Evolutionary conservation across 2,888 invertebrate genomes (phyloP).

Genomic region (Tricholauxania praeusta): DNA sequence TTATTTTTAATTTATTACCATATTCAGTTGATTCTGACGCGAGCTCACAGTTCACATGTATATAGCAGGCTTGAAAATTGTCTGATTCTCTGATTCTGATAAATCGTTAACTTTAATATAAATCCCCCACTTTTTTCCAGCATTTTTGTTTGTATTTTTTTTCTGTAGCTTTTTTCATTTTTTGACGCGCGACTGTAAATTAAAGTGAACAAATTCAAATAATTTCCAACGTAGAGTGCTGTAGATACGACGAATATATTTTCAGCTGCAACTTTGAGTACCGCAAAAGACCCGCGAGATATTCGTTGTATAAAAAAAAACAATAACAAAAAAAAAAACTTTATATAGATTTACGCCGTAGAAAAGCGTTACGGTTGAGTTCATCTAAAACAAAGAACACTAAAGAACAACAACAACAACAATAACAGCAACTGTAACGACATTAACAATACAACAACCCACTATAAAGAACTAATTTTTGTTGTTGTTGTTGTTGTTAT

Average conservation of each 20-base stretch:
- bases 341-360: slow-evolving; percentile 63
- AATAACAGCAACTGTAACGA: slow-evolving; percentile 37
- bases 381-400: slow-evolving; percentile 66
- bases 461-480: slow-evolving; percentile 8
- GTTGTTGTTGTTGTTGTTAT: background rate
- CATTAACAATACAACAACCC: slow-evolving; percentile 22
- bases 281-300: slow-evolving; percentile 16
- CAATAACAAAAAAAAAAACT: slow-evolving; percentile 23
- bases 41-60: slow-evolving; percentile 43
- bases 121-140: slow-evolving; percentile 34
- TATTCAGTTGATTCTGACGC: slow-evolving; percentile 59
- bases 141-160: slow-evolving; percentile 8
- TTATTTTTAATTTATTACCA: slow-evolving; percentile 60
- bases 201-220: slow-evolving; percentile 43
- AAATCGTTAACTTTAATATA: slow-evolving; percentile 36
- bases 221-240: slow-evolving; percentile 4
- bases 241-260: slow-evolving; percentile 12
- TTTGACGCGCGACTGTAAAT: slow-evolving; percentile 45
- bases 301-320: slow-evolving; percentile 16
- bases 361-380: slow-evolving; percentile 67
- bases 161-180: slow-evolving; percentile 39
- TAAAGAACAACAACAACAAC: slow-evolving; percentile 60
- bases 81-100: slow-evolving; percentile 36
- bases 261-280: slow-evolving; percentile 35
- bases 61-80: slow-evolving; percentile 23